These are phyloP conservation scores for Chloroclysta siterata DNA, from an alignment of 2,888 invertebrate species.

Conservation along the genomic window DNA sequence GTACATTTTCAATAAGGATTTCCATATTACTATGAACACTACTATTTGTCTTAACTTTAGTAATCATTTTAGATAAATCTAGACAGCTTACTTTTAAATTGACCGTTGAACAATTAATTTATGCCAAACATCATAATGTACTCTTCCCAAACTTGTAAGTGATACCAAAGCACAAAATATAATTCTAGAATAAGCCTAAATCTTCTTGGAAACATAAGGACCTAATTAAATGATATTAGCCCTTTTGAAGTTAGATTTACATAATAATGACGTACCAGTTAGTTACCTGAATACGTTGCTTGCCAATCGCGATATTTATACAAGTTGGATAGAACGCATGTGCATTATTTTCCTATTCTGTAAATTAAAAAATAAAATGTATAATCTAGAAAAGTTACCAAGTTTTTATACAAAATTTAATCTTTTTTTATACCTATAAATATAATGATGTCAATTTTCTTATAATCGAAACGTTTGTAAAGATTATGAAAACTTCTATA, in stretches of 20 bases:
- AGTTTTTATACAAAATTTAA: slow-evolving; percentile 72
- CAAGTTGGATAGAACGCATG: slow-evolving; percentile 57
- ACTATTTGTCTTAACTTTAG: slow-evolving; percentile 34
- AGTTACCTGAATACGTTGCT: slow-evolving; percentile 44
- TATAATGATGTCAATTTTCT: slow-evolving; percentile 75
- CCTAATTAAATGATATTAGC: slow-evolving; percentile 46
- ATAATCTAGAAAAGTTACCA: slow-evolving; percentile 59
- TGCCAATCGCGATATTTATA: slow-evolving; percentile 49
- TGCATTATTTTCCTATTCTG: slow-evolving; percentile 68
- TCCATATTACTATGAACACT: slow-evolving; percentile 34
- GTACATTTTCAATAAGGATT: slow-evolving; percentile 40
- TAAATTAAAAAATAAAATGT: slow-evolving; percentile 42
- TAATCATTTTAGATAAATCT: slow-evolving; percentile 31
- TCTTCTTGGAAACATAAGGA: slow-evolving; percentile 44
- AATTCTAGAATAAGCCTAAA: slow-evolving; percentile 41
- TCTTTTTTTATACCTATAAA: slow-evolving; percentile 71
- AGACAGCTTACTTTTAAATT: slow-evolving; percentile 32
- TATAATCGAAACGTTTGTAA: slow-evolving; percentile 72
- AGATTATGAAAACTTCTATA: slow-evolving; percentile 53
- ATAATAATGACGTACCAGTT: slow-evolving; percentile 38
- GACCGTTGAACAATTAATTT: slow-evolving; percentile 32
- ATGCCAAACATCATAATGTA: slow-evolving; percentile 31
- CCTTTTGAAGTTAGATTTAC: slow-evolving; percentile 45
- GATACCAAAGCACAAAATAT: slow-evolving; percentile 42
- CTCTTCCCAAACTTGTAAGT: slow-evolving; percentile 38